phyloP scores from a whole-genome alignment of 2,888 invertebrate species.

The Amitus sp. region DNA sequence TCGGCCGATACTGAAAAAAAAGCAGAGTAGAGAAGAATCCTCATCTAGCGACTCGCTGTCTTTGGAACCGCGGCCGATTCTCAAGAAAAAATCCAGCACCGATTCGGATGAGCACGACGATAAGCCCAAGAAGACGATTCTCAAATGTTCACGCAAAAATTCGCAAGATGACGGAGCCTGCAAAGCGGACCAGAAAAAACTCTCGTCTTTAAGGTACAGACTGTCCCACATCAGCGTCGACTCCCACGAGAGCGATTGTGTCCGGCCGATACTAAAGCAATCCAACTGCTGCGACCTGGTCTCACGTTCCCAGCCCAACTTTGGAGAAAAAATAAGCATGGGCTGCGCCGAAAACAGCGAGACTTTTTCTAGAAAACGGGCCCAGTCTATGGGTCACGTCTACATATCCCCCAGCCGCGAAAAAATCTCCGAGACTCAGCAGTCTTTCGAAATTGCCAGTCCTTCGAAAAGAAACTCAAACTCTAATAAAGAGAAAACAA shows the following conservation, averaged over 20 bases:
- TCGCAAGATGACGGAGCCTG: conserved; percentile 73
- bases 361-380: conserved; percentile 54
- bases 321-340: conserved; percentile 67
- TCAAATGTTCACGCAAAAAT: conserved; percentile 78
- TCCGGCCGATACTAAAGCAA: conserved; percentile 76
- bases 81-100: conserved; percentile 86
- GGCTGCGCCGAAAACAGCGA: conserved; percentile 67
- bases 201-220: conserved; percentile 70
- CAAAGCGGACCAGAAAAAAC: conserved; percentile 70
- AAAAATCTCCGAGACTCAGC: conserved; percentile 37
- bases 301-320: conserved; percentile 74
- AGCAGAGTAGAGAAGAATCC: conserved; percentile 77
- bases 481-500: neutral
- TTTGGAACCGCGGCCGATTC: conserved; percentile 72
- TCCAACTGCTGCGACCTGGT: conserved; percentile 70
- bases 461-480: conserved; percentile 16
- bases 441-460: conserved; percentile 22
- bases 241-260: conserved; percentile 67
- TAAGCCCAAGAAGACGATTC: conserved; percentile 78
- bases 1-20: conserved; percentile 85
- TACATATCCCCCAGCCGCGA: conserved; percentile 43
- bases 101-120: conserved; percentile 80
- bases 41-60: conserved; percentile 54
- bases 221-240: conserved; percentile 70
- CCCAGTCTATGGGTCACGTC: conserved; percentile 58